Base-by-base conservation (phyloP, 1,140 invertebrate species). In the Heliconius hermathena region DNA sequence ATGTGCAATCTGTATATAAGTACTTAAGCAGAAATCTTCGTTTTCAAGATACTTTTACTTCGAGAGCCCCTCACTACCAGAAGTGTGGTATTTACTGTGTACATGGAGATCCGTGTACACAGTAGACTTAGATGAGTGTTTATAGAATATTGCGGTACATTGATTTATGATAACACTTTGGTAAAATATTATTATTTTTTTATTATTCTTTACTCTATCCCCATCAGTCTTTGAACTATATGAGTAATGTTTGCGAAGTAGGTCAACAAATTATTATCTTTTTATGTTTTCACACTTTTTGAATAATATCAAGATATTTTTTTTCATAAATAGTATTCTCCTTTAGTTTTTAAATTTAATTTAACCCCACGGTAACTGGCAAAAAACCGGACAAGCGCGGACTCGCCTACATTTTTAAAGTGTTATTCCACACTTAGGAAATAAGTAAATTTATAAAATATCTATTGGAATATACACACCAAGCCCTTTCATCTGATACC, bases 1-100 rank as follows among this genome's bases (percentile, higher is more conserved):
- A 72, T 54, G 54, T 52, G 36, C 70, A 74, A 66, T 80, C 71
- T 77, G 60, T 66, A 81, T 60, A 20, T 71, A 81, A 81, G 80
- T 77, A 71, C 71, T 74, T 73, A 77, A 75, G 77, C 33, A 33
- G 29, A 81, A 73, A 20, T 52, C 80, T 74, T 36, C 70, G 26
- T 60, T 71, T 60, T 81, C 73, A 74, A 76, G 57, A 74, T 71
- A 76, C 49, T 77, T 77, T 81, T 72, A 60, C 52, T 66, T 29
- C 52, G 22, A 81, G 73, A 26, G 60, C 54, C 60, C 60, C 80
- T 77, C 74, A 16, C 22, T 22, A 54, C 11, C 6, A 22, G 54
- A 46, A 54, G 73, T 60, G 57, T 66, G 5, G 3, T 75, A 38
- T 75, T 76, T 71, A 70, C 74, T 71, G 29, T 20, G 38, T 70